Percentiles rank a stretch among this genome's conserved stretches.
phyloP scores from a whole-genome alignment of 2,888 invertebrate species.

The Drosophila falleni region DNA sequence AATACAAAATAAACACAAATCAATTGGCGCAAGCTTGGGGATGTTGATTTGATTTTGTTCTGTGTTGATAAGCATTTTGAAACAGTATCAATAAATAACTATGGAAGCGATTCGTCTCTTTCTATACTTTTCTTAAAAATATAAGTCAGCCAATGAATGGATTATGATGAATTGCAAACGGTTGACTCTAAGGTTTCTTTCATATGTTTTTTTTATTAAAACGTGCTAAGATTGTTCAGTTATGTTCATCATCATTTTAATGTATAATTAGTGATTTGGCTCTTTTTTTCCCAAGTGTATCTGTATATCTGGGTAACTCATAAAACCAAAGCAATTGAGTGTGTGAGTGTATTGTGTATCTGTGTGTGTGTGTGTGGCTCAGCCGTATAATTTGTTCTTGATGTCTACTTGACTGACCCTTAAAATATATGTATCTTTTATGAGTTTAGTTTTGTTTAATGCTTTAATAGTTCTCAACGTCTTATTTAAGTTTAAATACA shows the following conservation, averaged over 20 bases:
- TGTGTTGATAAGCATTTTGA: constrained; percentile 32
- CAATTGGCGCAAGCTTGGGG: constrained; percentile 32
- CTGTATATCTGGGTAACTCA: constrained; percentile 7
- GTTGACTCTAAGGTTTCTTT: constrained; percentile 13
- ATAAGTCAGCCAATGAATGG: constrained; percentile 26
- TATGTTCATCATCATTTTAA: constrained; percentile 28
- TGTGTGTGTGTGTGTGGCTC: constrained; percentile 24
- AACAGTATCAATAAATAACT: constrained; percentile 60
- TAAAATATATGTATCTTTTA: constrained; percentile 30
- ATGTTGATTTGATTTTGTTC: constrained; percentile 14
- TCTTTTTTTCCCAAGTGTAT: constrained; percentile 5
- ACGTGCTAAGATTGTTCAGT: constrained; percentile 51
- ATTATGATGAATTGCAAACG: constrained; percentile 30
- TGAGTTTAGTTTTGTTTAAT: constrained; percentile 26
- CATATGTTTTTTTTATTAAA: constrained; percentile 18
- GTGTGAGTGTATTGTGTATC: background rate
- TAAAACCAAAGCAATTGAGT: constrained; percentile 2
- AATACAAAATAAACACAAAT: constrained; percentile 32
- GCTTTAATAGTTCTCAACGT: constrained; percentile 53
- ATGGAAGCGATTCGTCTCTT: constrained; percentile 67
- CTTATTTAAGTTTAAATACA: constrained; percentile 44
- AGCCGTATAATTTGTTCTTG: constrained; percentile 27
- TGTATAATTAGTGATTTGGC: constrained; percentile 58
- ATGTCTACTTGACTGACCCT: constrained; percentile 24
- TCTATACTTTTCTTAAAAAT: constrained; percentile 16